Evolutionary conservation across 2,888 invertebrate genomes (phyloP).

Genomic region (Diplazon laetatorius): DNA sequence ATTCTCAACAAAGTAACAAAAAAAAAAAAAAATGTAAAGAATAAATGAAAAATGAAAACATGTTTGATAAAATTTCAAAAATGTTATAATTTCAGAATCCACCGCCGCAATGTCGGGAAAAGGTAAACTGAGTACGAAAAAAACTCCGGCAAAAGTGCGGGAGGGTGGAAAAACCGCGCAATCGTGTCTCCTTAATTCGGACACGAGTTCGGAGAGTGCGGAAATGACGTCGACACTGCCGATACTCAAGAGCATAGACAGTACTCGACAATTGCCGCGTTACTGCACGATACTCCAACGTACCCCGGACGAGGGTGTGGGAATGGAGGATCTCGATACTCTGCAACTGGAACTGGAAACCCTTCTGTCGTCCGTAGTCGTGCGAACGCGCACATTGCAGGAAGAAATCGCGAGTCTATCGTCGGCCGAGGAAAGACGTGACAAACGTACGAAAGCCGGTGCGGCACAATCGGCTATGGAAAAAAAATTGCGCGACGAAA

Average conservation of each 20-base stretch:
- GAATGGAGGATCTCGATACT: constrained; percentile 94
- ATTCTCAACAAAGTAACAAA: too few species aligned
- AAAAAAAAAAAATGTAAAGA: not conserved
- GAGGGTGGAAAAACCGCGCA: constrained; percentile 76
- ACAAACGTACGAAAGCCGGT: constrained; percentile 82
- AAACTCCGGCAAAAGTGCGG: constrained; percentile 76
- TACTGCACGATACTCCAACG: constrained; percentile 85
- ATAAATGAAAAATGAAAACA: too few species aligned
- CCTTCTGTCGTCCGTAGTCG: constrained; percentile 91
- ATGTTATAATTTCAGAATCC: too few species aligned
- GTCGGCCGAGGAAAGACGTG: constrained; percentile 85
- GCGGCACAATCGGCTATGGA: constrained; percentile 78
- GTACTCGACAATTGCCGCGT: constrained; percentile 87
- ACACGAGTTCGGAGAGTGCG: constrained; percentile 75
- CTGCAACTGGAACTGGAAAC: constrained; percentile 94
- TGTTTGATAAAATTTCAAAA: not conserved
- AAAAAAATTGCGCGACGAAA: constrained; percentile 78
- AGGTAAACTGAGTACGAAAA: constrained; percentile 80
- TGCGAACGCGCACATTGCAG: constrained; percentile 90
- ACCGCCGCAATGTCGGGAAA: constrained; percentile 80
- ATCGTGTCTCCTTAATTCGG: constrained; percentile 69
- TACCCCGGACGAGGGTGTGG: constrained; percentile 89
- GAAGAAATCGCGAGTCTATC: constrained; percentile 89
- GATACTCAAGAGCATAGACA: constrained; percentile 88
- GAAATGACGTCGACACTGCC: constrained; percentile 83